These are phyloP conservation scores for Gallinago paraguaiae DNA, from an alignment of 2,113 vertebrate species.

Conservation along the genomic window DNA sequence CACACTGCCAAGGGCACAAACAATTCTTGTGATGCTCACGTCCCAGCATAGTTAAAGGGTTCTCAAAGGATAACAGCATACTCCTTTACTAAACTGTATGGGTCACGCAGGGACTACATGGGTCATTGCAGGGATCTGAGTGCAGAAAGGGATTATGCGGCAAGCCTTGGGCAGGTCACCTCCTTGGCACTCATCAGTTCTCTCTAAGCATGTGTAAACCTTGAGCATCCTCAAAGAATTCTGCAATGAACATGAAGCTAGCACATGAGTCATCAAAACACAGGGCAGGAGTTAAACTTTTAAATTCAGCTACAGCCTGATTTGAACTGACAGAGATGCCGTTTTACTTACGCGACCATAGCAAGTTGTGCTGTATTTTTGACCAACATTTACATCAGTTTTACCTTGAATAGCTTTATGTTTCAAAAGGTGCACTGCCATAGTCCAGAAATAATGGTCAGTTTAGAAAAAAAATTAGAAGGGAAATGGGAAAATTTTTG, in stretches of 20 bases:
- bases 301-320: background rate
- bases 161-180: background rate
- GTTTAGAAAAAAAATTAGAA: background rate
- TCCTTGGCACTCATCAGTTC: background rate
- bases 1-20: background rate
- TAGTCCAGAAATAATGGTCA: background rate
- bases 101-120: fast-evolving
- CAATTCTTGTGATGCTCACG: background rate
- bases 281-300: background rate
- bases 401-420: background rate
- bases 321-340: background rate
- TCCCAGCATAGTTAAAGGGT: background rate
- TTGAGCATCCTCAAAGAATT: background rate
- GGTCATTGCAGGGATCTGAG: background rate
- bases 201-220: background rate
- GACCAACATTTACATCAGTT: background rate
- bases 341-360: background rate
- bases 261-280: constrained; percentile 29
- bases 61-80: background rate
- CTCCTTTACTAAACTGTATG: background rate
- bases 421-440: background rate
- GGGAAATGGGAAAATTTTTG: background rate
- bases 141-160: background rate
- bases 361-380: background rate
- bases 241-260: background rate